phyloP scores from a whole-genome alignment of 2,888 invertebrate species.

The Fabriciana adippe region DNA sequence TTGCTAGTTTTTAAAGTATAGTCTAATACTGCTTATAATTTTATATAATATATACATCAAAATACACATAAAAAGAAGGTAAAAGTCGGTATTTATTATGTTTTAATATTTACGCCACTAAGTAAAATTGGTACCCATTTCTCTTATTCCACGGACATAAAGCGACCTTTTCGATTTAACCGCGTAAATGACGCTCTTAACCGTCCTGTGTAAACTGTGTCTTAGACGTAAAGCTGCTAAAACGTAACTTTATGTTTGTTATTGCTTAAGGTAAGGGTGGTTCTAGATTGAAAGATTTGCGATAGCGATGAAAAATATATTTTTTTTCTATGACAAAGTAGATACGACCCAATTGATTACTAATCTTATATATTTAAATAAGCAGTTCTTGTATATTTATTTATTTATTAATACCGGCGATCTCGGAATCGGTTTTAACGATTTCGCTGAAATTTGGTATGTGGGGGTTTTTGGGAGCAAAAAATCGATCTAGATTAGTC shows the following conservation, averaged over 20 bases:
- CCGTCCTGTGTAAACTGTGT: slow-evolving; percentile 38
- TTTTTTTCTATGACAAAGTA: neutral
- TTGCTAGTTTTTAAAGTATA: no score
- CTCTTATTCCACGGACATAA: slow-evolving; percentile 20
- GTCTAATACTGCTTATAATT: no score
- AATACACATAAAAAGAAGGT: no score
- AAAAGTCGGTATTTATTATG: no score
- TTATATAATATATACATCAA: no score
- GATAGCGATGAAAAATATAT: neutral
- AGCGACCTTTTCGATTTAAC: slow-evolving; percentile 28
- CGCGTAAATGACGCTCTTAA: slow-evolving; percentile 31
- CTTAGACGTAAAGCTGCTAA: slow-evolving; percentile 40
- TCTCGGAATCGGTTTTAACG: no score
- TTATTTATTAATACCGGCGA: no score
- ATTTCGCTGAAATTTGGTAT: no score
- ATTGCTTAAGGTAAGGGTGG: slow-evolving; percentile 29
- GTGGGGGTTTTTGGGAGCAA: no score
- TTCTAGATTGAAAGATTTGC: neutral
- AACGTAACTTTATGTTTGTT: slow-evolving; percentile 39
- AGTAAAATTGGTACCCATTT: slow-evolving; percentile 16
- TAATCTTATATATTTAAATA: no score
- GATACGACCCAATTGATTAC: neutral
- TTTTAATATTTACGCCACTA: slow-evolving; percentile 7
- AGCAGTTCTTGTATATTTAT: no score
- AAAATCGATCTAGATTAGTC: no score